Conservation (phyloP, 2,888 invertebrate genomes). For the Gnatocerus cornutus region DNA sequence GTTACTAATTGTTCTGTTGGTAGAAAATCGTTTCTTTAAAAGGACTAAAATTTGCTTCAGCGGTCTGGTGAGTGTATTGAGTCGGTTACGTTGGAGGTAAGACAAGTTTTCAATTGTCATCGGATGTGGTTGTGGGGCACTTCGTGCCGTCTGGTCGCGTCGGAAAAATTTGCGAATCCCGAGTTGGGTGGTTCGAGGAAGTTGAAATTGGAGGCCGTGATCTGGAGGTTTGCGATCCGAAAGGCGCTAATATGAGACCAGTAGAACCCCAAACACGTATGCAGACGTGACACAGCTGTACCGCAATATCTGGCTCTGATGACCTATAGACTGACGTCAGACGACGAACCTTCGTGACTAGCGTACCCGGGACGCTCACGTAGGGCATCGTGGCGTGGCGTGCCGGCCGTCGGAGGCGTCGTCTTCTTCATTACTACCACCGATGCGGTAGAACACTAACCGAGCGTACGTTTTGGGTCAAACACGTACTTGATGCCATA, state of each 20-base stretch:
- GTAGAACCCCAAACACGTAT: slow-evolving; percentile 70
- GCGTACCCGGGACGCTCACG: slow-evolving; percentile 64
- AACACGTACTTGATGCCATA: slow-evolving; percentile 45
- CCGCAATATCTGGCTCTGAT: slow-evolving; percentile 66
- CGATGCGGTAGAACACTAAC: slow-evolving; percentile 32
- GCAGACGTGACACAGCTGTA: slow-evolving; percentile 70
- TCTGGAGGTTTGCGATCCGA: slow-evolving; percentile 52
- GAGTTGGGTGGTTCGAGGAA: slow-evolving; percentile 33
- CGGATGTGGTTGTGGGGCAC: background rate
- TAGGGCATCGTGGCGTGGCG: slow-evolving; percentile 56
- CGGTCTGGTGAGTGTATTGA: too few relatives aligned
- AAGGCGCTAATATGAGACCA: slow-evolving; percentile 65
- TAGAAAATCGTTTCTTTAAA: too few relatives aligned
- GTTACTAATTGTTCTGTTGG: too few relatives aligned
- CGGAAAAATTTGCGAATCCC: slow-evolving; percentile 18
- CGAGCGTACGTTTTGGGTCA: slow-evolving; percentile 43
- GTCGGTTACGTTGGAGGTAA: too few relatives aligned
- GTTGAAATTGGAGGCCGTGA: slow-evolving; percentile 56
- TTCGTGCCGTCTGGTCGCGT: slow-evolving; percentile 16
- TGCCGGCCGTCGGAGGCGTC: slow-evolving; percentile 53
- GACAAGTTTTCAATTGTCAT: background rate
- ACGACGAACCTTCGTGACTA: slow-evolving; percentile 66
- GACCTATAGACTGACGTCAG: slow-evolving; percentile 68
- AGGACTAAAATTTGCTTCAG: too few relatives aligned
- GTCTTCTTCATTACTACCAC: slow-evolving; percentile 51